Evolutionary conservation across 2,113 vertebrate species (phyloP).

Genomic region (Bostrychus sinensis): DNA sequence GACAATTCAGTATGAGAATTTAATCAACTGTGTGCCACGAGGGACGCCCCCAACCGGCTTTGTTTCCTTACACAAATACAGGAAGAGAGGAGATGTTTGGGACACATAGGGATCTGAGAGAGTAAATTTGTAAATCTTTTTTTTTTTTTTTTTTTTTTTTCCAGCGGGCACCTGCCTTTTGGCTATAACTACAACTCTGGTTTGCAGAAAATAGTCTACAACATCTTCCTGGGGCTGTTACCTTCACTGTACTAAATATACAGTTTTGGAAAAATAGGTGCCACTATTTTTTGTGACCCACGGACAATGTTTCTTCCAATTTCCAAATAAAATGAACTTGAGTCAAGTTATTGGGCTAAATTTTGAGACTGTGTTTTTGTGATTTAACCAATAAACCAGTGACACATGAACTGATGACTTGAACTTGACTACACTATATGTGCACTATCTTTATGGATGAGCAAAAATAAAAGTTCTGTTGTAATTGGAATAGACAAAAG

Average conservation of each 20-base stretch:
- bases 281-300: too few species aligned
- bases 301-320: too few species aligned
- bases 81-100: slow-evolving; percentile 7
- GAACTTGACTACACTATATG: too few species aligned
- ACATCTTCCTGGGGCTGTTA: slow-evolving; percentile 8
- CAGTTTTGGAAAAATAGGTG: background rate
- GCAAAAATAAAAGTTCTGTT: too few species aligned
- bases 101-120: slow-evolving; percentile 4
- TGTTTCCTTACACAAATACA: slow-evolving; percentile 21
- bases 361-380: too few species aligned
- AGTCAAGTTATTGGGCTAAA: too few species aligned
- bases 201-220: slow-evolving; percentile 5
- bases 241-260: slow-evolving; percentile 15
- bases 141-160: slow-evolving; percentile 40
- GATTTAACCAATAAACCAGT: too few species aligned
- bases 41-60: background rate
- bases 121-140: slow-evolving; percentile 34
- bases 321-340: too few species aligned
- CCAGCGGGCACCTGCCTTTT: slow-evolving; percentile 51
- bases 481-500: too few species aligned
- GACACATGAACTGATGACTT: too few species aligned
- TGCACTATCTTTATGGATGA: too few species aligned
- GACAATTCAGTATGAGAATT: slow-evolving; percentile 1
- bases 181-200: slow-evolving; percentile 29
- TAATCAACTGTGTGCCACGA: slow-evolving; percentile 12